A percentile compares a stretch with the other conserved stretches of the same genome.
These are phyloP conservation scores for Heterotis niloticus DNA, from an alignment of 2,113 vertebrate species.

Conservation along the genomic window DNA sequence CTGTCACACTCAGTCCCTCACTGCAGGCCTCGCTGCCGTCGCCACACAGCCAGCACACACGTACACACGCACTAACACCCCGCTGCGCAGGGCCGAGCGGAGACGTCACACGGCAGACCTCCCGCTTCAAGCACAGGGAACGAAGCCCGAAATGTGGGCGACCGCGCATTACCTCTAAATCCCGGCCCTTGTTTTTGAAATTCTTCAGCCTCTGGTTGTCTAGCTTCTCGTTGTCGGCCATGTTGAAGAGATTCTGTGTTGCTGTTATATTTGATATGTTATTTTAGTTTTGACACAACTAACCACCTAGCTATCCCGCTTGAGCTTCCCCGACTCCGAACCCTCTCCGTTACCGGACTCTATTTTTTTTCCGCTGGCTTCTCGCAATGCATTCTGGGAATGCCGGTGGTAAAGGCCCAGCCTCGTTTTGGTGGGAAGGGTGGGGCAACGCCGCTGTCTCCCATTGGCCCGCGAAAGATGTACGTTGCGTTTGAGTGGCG, in stretches of 20 bases:
- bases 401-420: slow-evolving; percentile 68
- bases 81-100: slow-evolving; percentile 57
- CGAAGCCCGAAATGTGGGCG: slow-evolving; percentile 35
- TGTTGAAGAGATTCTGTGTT: slow-evolving; percentile 54
- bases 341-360: slow-evolving; percentile 59
- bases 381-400: slow-evolving; percentile 72
- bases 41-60: slow-evolving; percentile 2
- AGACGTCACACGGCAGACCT: slow-evolving; percentile 75
- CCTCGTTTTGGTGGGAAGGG: slow-evolving; percentile 58
- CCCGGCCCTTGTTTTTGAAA: slow-evolving; percentile 97
- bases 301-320: slow-evolving; percentile 39
- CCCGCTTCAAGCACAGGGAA: slow-evolving; percentile 29
- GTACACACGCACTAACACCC: slow-evolving; percentile 38
- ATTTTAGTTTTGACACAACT: neutral
- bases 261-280: slow-evolving; percentile 27
- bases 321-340: slow-evolving; percentile 52
- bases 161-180: slow-evolving; percentile 81
- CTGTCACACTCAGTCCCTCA: no score
- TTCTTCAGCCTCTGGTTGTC: slow-evolving; percentile 97
- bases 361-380: slow-evolving; percentile 61
- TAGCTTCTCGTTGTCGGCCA: slow-evolving; percentile 95
- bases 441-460: slow-evolving; percentile 51
- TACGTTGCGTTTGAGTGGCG: neutral
- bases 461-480: slow-evolving; percentile 41
- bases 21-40: neutral